Conservation (phyloP, 2,888 invertebrate species). For the Listrodromus nycthemerus region DNA sequence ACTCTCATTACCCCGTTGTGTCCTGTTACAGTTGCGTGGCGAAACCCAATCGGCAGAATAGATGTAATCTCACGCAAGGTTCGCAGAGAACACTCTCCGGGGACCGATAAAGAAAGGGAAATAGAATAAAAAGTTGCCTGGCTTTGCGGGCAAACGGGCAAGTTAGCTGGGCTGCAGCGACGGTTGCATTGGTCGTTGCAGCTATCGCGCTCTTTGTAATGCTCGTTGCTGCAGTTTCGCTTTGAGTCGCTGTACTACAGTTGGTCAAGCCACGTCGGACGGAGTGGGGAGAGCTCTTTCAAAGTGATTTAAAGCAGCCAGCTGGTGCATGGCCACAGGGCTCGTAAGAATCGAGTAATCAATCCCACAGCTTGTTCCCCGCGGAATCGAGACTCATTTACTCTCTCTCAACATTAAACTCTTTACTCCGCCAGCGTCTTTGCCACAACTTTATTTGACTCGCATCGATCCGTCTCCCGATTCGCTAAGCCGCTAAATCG, state of each 20-base stretch:
- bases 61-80: slow-evolving; percentile 67
- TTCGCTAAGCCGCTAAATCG: slow-evolving; percentile 23
- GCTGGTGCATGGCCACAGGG: slow-evolving; percentile 34
- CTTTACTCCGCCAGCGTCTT: neutral
- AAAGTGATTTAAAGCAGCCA: slow-evolving; percentile 67
- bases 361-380: slow-evolving; percentile 63
- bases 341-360: slow-evolving; percentile 71
- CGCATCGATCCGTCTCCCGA: slow-evolving; percentile 43
- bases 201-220: slow-evolving; percentile 48
- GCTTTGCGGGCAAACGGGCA: slow-evolving; percentile 53
- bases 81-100: slow-evolving; percentile 59
- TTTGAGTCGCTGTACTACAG: slow-evolving; percentile 40
- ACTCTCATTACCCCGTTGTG: neutral
- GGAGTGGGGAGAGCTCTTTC: slow-evolving; percentile 57
- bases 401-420: neutral
- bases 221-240: slow-evolving; percentile 56
- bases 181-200: slow-evolving; percentile 29
- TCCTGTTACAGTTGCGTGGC: neutral
- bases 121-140: slow-evolving; percentile 60
- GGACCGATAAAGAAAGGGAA: slow-evolving; percentile 67
- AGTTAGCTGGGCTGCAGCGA: slow-evolving; percentile 12
- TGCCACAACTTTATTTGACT: slow-evolving; percentile 18
- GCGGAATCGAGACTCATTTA: slow-evolving; percentile 49
- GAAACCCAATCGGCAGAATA: slow-evolving; percentile 63
- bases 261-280: slow-evolving; percentile 54